A percentile compares a stretch with the other conserved stretches of the same genome.
These are phyloP conservation scores for Dasysyrphus tricinctus DNA, from an alignment of 2,888 invertebrate species.

Conservation along the genomic window DNA sequence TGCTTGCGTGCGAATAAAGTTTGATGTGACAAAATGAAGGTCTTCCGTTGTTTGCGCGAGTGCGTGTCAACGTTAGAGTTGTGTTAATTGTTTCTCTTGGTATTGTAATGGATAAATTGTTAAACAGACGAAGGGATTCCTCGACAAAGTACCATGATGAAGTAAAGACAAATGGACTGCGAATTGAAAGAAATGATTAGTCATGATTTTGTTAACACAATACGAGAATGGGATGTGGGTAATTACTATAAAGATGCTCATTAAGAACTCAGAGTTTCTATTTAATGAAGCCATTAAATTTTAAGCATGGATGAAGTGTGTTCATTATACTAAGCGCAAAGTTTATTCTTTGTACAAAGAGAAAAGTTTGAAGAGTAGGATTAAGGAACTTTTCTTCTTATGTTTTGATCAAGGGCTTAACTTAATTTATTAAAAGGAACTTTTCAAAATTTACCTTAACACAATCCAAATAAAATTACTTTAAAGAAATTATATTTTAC, in stretches of 20 bases:
- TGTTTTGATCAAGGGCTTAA: background rate
- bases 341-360: background rate
- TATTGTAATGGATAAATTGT: constrained; percentile 14
- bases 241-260: constrained; percentile 44
- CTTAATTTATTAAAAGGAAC: background rate
- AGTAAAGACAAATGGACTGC: constrained; percentile 23
- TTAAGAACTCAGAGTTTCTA: constrained; percentile 19
- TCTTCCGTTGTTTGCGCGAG: constrained; percentile 9
- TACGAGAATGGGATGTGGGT: constrained; percentile 38
- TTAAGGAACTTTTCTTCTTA: background rate
- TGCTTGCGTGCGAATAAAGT: constrained; percentile 27
- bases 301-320: constrained; percentile 12
- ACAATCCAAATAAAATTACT: background rate
- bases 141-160: constrained; percentile 26
- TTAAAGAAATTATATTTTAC: background rate
- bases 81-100: constrained; percentile 67
- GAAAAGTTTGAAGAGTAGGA: background rate
- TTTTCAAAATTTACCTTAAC: background rate
- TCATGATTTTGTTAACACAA: constrained; percentile 47
- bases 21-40: constrained; percentile 35
- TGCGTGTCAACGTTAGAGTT: constrained; percentile 46
- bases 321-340: constrained; percentile 10
- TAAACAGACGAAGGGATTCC: constrained; percentile 43
- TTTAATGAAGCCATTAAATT: constrained; percentile 35
- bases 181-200: constrained; percentile 37